phyloP scores from a whole-genome alignment of 2,113 vertebrate genomes.

The Aegotheles bennettii region DNA sequence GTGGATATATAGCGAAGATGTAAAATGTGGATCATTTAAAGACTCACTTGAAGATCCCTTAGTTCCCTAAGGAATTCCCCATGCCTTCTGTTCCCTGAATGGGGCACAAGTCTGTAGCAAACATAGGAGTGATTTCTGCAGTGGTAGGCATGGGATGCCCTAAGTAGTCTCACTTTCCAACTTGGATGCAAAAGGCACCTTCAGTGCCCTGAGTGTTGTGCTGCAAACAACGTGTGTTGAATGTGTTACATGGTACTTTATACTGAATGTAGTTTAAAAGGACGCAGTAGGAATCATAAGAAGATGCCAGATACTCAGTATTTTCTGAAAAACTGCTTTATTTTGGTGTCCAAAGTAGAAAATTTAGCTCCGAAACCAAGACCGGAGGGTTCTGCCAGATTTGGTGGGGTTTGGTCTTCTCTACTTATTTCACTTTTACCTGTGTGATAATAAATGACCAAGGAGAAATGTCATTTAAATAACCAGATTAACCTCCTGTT shows the following conservation, averaged over 20 bases:
- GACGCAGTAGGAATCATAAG: not conserved
- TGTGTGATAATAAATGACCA: not conserved
- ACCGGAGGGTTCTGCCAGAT: not conserved
- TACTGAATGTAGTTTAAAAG: not conserved
- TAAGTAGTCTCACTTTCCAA: not conserved
- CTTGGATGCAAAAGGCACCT: not conserved
- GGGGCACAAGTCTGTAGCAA: not conserved
- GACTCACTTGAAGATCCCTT: not conserved
- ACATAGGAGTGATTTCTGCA: not conserved
- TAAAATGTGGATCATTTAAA: not conserved
- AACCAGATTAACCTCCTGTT: not conserved
- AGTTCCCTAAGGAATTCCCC: not conserved
- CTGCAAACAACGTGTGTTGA: not conserved
- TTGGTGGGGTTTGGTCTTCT: not conserved
- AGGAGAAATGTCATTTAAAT: not conserved
- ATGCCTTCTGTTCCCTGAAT: not conserved
- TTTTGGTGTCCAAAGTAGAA: not conserved
- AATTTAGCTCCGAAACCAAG: not conserved
- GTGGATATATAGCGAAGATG: not conserved
- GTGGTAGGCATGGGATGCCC: not conserved
- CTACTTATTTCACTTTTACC: not conserved
- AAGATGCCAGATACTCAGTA: not conserved
- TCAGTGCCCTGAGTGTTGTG: not conserved
- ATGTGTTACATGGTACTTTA: not conserved
- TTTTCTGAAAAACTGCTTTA: not conserved